A percentile compares a stretch with the other conserved stretches of the same genome.
phyloP scores from a whole-genome alignment of 2,888 invertebrate species.

The Drosophila recens region DNA sequence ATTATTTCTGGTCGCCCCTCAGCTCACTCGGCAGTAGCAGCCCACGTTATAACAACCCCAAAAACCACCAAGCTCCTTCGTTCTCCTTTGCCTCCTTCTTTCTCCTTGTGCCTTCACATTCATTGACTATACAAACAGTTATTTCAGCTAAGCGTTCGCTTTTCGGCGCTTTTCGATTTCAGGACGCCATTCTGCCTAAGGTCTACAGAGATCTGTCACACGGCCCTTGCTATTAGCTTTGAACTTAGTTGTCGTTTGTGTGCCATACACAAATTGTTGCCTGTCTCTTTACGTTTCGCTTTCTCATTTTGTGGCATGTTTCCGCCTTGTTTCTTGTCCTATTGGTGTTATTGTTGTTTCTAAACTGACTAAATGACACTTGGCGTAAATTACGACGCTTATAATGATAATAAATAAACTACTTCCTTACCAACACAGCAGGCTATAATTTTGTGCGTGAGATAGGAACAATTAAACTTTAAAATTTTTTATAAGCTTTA shows the following conservation, averaged over 20 bases:
- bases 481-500: background rate
- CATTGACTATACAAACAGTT: conserved; percentile 70
- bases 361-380: conserved; percentile 59
- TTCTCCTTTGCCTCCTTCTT: conserved; percentile 1
- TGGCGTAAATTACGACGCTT: conserved; percentile 64
- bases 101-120: conserved; percentile 40
- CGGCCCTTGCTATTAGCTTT: conserved; percentile 68
- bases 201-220: conserved; percentile 18
- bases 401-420: conserved; percentile 80
- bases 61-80: conserved; percentile 27
- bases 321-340: conserved; percentile 50
- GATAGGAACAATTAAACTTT: background rate
- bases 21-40: conserved; percentile 7
- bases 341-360: conserved; percentile 20
- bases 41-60: conserved; percentile 25
- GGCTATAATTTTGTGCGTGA: conserved; percentile 1
- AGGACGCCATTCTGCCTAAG: conserved; percentile 9
- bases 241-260: conserved; percentile 69
- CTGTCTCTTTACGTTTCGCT: conserved; percentile 42
- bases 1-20: conserved; percentile 70
- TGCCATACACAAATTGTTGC: conserved; percentile 45
- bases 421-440: conserved; percentile 29
- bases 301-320: conserved; percentile 76
- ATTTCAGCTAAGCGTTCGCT: conserved; percentile 33
- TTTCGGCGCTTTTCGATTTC: conserved; percentile 42